A percentile compares a stretch with the other conserved stretches of the same genome.
Evolutionary conservation across 2,888 invertebrate species (phyloP).

Genomic region (Lepidocyrtoides sp.): DNA sequence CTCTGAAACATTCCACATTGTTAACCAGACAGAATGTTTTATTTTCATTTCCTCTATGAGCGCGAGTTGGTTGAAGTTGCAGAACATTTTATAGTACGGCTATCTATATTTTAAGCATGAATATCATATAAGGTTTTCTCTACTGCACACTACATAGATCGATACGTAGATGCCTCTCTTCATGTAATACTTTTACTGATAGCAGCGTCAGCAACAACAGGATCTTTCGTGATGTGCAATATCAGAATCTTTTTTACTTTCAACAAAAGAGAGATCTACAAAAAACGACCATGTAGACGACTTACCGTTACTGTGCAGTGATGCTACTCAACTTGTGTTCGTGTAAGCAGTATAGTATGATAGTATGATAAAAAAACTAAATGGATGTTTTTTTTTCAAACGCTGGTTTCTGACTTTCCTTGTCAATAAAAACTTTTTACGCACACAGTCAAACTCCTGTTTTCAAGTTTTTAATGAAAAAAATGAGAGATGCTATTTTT

Average conservation of each 20-base stretch:
- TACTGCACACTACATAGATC: not conserved
- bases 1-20: too few species aligned
- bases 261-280: not conserved
- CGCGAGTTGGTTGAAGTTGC: too few species aligned
- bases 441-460: not conserved
- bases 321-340: not conserved
- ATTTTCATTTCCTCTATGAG: too few species aligned
- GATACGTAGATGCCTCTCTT: conserved; percentile 12
- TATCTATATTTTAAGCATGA: not conserved
- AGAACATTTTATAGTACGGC: too few species aligned
- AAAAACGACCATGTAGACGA: not conserved
- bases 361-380: not conserved
- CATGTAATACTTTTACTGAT: not conserved
- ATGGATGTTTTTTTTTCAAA: not conserved
- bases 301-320: not conserved
- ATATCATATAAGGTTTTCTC: not conserved
- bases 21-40: too few species aligned
- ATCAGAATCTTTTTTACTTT: not conserved
- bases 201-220: not conserved
- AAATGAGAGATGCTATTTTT: not conserved
- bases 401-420: not conserved
- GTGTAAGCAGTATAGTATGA: not conserved
- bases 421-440: not conserved
- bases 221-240: not conserved
- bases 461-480: conserved; percentile 34